phyloP scores from a whole-genome alignment of 2,888 invertebrate species.

The Pseudococcus jackbeardsleyi region DNA sequence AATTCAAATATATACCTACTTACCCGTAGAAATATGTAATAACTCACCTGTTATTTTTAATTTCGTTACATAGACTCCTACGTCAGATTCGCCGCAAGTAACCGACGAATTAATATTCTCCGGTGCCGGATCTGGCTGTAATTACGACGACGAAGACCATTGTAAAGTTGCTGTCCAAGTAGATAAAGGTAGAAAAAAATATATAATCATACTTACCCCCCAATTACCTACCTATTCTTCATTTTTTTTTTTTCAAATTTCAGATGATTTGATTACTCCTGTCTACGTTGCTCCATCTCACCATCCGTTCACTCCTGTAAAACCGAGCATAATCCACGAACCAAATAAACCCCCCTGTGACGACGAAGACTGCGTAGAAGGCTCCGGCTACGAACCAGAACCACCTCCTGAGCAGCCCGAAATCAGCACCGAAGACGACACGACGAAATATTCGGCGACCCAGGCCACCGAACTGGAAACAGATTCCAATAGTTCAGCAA shows the following conservation, averaged over 20 bases:
- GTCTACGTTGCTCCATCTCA: constrained; percentile 88
- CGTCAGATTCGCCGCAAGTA: constrained; percentile 83
- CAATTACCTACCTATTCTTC: not conserved
- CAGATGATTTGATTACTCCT: constrained; percentile 93
- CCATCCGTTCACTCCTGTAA: constrained; percentile 69
- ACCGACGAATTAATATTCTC: constrained; percentile 93
- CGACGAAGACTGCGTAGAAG: constrained; percentile 87
- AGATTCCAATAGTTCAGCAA: constrained; percentile 49
- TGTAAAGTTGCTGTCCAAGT: constrained; percentile 79
- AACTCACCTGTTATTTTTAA: not conserved
- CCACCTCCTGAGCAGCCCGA: constrained; percentile 24
- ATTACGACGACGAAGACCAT: constrained; percentile 92
- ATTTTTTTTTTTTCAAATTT: constrained; percentile 72
- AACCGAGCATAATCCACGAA: constrained; percentile 68
- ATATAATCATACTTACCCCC: not conserved
- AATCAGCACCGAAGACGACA: constrained; percentile 46
- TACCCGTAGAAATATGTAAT: no score
- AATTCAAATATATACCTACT: no score
- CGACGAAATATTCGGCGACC: constrained; percentile 21
- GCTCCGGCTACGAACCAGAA: constrained; percentile 83
- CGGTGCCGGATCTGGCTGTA: constrained; percentile 91
- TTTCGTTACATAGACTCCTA: constrained; percentile 78
- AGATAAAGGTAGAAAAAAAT: not conserved
- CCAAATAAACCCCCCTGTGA: constrained; percentile 76
- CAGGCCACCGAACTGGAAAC: constrained; percentile 27